Conservation (phyloP, 2,113 vertebrate species). For the Lipophrys pholis region DNA sequence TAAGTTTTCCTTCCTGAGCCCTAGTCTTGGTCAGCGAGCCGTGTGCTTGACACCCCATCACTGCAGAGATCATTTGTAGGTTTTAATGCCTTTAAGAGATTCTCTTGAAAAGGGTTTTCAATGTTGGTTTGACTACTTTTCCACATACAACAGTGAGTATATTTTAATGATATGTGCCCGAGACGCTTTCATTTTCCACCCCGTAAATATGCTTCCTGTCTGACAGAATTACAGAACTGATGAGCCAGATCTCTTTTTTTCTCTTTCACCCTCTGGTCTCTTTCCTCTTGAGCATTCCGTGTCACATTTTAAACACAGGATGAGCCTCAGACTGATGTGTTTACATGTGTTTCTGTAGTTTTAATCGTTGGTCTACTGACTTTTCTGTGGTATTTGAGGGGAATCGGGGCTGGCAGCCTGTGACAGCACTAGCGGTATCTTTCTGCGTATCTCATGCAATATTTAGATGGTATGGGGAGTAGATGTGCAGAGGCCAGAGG, state of each 20-base stretch:
- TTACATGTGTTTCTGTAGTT: slow-evolving; percentile 12
- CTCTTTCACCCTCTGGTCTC: slow-evolving; percentile 29
- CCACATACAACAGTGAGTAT: neutral
- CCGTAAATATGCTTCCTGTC: slow-evolving; percentile 36
- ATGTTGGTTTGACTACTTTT: slow-evolving; percentile 6
- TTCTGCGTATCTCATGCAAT: slow-evolving; percentile 28
- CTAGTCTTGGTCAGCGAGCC: no score
- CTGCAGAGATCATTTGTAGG: slow-evolving; percentile 29
- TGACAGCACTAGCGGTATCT: slow-evolving; percentile 18
- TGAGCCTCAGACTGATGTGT: slow-evolving; percentile 19
- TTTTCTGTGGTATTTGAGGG: slow-evolving; percentile 19
- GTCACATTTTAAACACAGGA: slow-evolving; percentile 33
- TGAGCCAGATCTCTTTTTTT: slow-evolving; percentile 44
- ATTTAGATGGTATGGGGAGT: slow-evolving; percentile 16
- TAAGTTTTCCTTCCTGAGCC: no score
- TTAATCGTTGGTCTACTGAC: slow-evolving; percentile 23
- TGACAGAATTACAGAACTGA: slow-evolving; percentile 54
- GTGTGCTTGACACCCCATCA: slow-evolving; percentile 7
- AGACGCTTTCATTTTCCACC: slow-evolving; percentile 33
- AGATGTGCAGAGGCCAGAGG: neutral
- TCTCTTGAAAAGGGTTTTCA: slow-evolving; percentile 2
- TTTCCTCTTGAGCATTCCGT: slow-evolving; percentile 21
- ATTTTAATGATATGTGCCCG: slow-evolving; percentile 16
- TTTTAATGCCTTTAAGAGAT: neutral
- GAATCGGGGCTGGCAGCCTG: slow-evolving; percentile 12